phyloP scores from a whole-genome alignment of 2,888 invertebrate genomes.

The Cantharis rufa region DNA sequence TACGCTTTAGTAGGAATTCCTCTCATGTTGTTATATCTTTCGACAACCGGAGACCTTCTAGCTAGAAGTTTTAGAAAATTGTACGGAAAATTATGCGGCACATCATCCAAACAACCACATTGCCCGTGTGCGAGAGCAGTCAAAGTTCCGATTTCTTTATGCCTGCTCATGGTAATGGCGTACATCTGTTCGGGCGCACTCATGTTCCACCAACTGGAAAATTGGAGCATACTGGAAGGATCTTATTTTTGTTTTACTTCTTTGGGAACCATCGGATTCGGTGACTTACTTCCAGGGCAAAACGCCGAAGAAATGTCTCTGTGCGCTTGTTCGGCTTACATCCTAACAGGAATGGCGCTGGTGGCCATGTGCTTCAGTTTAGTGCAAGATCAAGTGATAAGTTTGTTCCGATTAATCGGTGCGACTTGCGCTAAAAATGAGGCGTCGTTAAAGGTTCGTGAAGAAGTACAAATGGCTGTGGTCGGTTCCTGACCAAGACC shows the following conservation, averaged over 20 bases:
- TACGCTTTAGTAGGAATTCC: slow-evolving; percentile 89
- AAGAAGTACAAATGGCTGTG: slow-evolving; percentile 55
- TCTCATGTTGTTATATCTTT: slow-evolving; percentile 83
- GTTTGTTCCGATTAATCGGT: slow-evolving; percentile 60
- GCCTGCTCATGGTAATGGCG: slow-evolving; percentile 80
- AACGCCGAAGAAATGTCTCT: slow-evolving; percentile 68
- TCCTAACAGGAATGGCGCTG: slow-evolving; percentile 81
- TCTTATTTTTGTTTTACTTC: slow-evolving; percentile 79
- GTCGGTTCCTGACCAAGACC: slow-evolving; percentile 61
- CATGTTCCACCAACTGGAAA: slow-evolving; percentile 87
- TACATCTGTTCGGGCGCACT: slow-evolving; percentile 90
- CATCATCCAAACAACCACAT: slow-evolving; percentile 43
- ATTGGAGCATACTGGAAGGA: slow-evolving; percentile 89
- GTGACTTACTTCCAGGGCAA: slow-evolving; percentile 74
- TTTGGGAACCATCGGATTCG: slow-evolving; percentile 62
- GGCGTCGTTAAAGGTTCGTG: slow-evolving; percentile 37
- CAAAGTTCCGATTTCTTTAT: slow-evolving; percentile 85
- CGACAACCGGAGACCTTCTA: slow-evolving; percentile 83
- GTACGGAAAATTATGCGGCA: slow-evolving; percentile 64
- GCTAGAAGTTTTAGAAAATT: slow-evolving; percentile 77
- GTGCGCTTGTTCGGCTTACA: slow-evolving; percentile 79
- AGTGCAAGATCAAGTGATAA: slow-evolving; percentile 76
- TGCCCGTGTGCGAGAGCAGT: slow-evolving; percentile 63
- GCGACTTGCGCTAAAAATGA: slow-evolving; percentile 35
- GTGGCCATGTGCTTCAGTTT: slow-evolving; percentile 88